phyloP scores from a whole-genome alignment of 2,888 invertebrate species.

The Scaptomyza caliginosa region DNA sequence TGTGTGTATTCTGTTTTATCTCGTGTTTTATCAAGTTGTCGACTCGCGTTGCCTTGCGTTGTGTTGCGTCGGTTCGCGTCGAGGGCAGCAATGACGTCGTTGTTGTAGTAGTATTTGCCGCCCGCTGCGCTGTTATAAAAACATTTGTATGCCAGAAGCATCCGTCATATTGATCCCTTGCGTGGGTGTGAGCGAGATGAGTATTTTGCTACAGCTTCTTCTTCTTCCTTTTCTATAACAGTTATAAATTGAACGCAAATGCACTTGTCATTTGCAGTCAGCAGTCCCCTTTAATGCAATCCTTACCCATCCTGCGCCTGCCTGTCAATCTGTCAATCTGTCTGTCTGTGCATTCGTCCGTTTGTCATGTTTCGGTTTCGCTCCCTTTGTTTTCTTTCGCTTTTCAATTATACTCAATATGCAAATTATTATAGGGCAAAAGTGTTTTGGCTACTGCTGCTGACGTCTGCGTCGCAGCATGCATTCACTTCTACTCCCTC shows the following conservation, averaged over 20 bases:
- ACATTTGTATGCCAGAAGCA: background rate
- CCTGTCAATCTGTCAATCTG: background rate
- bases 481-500: background rate
- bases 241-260: background rate
- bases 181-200: background rate
- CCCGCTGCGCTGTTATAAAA: slow-evolving; percentile 11
- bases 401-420: slow-evolving; percentile 33
- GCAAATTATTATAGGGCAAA: slow-evolving; percentile 68
- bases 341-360: background rate
- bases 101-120: background rate
- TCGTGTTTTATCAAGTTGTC: background rate
- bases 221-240: too few species aligned
- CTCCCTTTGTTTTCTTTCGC: slow-evolving; percentile 13
- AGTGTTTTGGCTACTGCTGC: slow-evolving; percentile 6
- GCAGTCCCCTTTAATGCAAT: background rate
- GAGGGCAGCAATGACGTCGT: slow-evolving; percentile 24
- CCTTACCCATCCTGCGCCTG: background rate
- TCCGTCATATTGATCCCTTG: background rate
- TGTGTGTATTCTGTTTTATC: slow-evolving; percentile 1
- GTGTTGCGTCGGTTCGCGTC: too few species aligned
- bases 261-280: background rate
- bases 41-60: too few species aligned
- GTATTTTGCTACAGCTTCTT: too few species aligned
- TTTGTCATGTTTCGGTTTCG: background rate
- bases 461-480: background rate